Evolutionary conservation across 2,113 vertebrate genomes (phyloP), one percentile per base, ranked within the genome.

Genomic region (Strix aluco): DNA sequence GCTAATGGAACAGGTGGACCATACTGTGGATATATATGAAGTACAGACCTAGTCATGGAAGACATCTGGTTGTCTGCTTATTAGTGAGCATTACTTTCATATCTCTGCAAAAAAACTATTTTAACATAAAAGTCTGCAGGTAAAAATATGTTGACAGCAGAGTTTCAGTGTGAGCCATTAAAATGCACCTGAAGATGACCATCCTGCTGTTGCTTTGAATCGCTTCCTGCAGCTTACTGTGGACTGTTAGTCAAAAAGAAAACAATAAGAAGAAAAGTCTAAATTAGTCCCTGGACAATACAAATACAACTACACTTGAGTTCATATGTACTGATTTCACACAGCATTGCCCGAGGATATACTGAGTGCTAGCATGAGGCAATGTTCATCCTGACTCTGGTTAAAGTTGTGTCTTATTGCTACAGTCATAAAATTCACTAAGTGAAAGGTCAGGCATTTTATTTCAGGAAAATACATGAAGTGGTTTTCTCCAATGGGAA

Each of bases 251-350:
- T 57, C 32, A 82, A 72, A 92, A 84, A 70, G 36, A 72, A 92
- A 95, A 61, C 29, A 61, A 11, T 4, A 46, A 75, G 52, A 90
- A 88, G 47, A 89, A 89, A 89, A 91, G 46, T 57, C n/a, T 75
- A 80, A 94, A 91, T 95, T 92, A 92, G 58, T 78, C 88, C 62
- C 73, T 82, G 57, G 86, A 78, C 36, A 85, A 51, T 75, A 89
- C 4, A 90, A 93, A 89, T 79, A 54, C 30, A 91, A 38, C 54
- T 81, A 47, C 57, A 55, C 15, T 82, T 63, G 38, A 38, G 65
- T 85, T 94, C 62, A 15, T 71, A 23, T 13, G 44, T 73, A 70
- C 61, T 49, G 69, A 65, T 94, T 94, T 91, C 86, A 91, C 49
- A 84, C 40, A 32, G 58, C 26, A 36, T 54, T 95, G 80, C 91